Evolutionary conservation across 2,113 vertebrate species (phyloP).

Genomic region (Grammomys surdaster): DNA sequence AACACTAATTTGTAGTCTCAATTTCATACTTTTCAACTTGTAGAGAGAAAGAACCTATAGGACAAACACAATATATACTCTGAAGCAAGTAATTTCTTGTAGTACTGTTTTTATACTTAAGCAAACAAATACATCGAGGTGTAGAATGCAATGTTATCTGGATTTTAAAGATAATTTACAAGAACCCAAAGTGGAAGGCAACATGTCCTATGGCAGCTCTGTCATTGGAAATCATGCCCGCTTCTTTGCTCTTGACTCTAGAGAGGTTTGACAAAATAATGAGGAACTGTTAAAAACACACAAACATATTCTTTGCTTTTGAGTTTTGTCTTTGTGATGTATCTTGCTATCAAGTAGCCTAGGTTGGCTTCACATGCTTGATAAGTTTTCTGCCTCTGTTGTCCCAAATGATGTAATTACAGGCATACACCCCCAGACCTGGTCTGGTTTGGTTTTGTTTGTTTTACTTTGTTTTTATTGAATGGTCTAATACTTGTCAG

Average conservation of each 20-base stretch:
- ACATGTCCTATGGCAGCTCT: not conserved
- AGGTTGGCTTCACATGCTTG: not conserved
- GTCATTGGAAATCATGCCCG: not conserved
- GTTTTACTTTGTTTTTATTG: not conserved
- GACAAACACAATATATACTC: not conserved
- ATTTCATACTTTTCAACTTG: not conserved
- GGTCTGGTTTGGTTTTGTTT: not conserved
- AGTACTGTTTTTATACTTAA: not conserved
- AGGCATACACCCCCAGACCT: not conserved
- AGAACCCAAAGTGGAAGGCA: not conserved
- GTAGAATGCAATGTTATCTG: not conserved
- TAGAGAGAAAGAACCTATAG: not conserved
- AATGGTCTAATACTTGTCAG: not conserved
- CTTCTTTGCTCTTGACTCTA: not conserved
- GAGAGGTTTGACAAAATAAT: not conserved
- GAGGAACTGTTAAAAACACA: not conserved
- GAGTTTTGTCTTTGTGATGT: not conserved
- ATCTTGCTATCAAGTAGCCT: not conserved
- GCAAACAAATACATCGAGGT: not conserved
- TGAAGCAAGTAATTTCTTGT: not conserved
- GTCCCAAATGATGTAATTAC: not conserved
- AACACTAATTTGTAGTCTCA: slow-evolving; percentile 7
- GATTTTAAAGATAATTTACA: not conserved
- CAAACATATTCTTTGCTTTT: not conserved
- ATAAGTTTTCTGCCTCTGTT: not conserved